Evolutionary conservation across 2,888 invertebrate genomes (phyloP).

Genomic region (Sturmia bella): DNA sequence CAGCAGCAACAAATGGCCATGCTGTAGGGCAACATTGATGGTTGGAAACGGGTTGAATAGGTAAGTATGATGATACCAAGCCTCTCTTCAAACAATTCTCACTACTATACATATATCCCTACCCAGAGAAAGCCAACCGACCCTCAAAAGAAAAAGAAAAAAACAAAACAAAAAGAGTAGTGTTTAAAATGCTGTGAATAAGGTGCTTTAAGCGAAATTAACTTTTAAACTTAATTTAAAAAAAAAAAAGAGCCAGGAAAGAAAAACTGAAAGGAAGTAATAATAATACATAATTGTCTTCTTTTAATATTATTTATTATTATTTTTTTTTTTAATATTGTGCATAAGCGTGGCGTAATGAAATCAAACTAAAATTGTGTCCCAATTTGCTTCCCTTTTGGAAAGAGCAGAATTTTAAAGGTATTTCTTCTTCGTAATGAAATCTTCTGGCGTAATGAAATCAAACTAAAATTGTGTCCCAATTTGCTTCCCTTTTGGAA

Average conservation of each 20-base stretch:
- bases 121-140: background rate
- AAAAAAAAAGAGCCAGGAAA: constrained; percentile 24
- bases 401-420: constrained; percentile 35
- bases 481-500: background rate
- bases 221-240: constrained; percentile 58
- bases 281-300: background rate
- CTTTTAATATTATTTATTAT: constrained; percentile 13
- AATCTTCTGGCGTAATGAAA: background rate
- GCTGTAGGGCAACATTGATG: constrained; percentile 66
- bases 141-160: constrained; percentile 1
- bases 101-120: background rate
- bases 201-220: constrained; percentile 68
- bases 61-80: background rate
- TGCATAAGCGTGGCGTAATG: constrained; percentile 9
- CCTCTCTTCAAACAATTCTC: constrained; percentile 13
- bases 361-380: background rate
- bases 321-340: constrained; percentile 15
- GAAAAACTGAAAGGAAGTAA: constrained; percentile 4
- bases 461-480: background rate
- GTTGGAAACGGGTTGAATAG: background rate
- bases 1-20: constrained; percentile 67
- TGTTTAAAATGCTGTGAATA: constrained; percentile 69
- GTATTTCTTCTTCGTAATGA: constrained; percentile 20
- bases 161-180: constrained; percentile 50
- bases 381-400: background rate